These are phyloP conservation scores for Lymantria dispar DNA, from an alignment of 2,888 invertebrate genomes.

Conservation along the genomic window DNA sequence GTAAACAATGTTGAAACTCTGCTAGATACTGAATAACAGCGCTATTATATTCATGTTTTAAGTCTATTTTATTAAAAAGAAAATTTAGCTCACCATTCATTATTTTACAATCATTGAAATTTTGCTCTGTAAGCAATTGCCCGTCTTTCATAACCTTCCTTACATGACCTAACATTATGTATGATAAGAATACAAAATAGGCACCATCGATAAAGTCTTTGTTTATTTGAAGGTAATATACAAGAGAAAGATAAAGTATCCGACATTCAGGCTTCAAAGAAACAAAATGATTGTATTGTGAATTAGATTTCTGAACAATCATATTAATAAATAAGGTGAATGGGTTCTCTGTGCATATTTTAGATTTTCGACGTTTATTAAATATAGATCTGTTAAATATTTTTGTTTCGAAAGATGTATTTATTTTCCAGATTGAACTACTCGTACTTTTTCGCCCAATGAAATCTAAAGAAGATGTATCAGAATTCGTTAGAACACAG, in stretches of 20 bases:
- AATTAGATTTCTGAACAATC: slow-evolving; percentile 10
- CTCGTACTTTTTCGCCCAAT: slow-evolving; percentile 12
- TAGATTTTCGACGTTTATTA: slow-evolving; percentile 5
- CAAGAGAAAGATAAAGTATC: slow-evolving; percentile 23
- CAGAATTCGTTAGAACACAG: slow-evolving; percentile 29
- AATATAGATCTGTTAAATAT: slow-evolving; percentile 21
- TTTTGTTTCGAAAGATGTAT: slow-evolving; percentile 5
- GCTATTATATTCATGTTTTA: slow-evolving; percentile 1
- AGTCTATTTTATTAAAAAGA: slow-evolving; percentile 12
- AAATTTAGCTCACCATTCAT: slow-evolving; percentile 17
- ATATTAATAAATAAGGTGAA: slow-evolving; percentile 18
- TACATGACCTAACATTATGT: slow-evolving; percentile 20
- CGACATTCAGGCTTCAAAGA: not conserved
- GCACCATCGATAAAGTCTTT: slow-evolving; percentile 21
- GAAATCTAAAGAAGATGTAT: slow-evolving; percentile 17
- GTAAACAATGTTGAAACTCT: slow-evolving; percentile 45
- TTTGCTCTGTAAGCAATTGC: not conserved
- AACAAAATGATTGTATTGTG: not conserved
- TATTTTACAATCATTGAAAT: not conserved
- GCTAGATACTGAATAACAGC: slow-evolving; percentile 35
- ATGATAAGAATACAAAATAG: slow-evolving; percentile 33
- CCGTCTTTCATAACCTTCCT: not conserved
- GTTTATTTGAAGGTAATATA: slow-evolving; percentile 34
- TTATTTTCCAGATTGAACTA: slow-evolving; percentile 9
- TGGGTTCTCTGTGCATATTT: not conserved